Percentiles rank a stretch among this genome's conserved stretches.
Conservation (phyloP, 2,113 vertebrate species). For the Shinisaurus crocodilurus region DNA sequence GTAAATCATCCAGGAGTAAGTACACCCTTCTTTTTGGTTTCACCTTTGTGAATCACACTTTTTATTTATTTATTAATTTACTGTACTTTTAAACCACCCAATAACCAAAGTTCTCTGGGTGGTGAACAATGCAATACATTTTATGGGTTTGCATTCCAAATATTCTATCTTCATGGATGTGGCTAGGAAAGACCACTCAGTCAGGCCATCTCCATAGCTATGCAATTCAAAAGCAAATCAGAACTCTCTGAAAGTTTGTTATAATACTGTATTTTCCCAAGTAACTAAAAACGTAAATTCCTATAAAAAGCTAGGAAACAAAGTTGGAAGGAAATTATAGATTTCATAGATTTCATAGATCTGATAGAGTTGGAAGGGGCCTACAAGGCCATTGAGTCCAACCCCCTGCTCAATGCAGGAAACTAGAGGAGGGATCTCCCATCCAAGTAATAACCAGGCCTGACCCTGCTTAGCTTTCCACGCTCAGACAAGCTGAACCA, state of each 20-base stretch:
- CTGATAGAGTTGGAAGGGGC: too few relatives aligned
- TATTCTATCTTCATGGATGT: not conserved
- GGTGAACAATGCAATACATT: not conserved
- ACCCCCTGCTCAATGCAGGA: too few relatives aligned
- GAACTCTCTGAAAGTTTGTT: not conserved
- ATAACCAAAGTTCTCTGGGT: too few relatives aligned
- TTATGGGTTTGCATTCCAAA: not conserved
- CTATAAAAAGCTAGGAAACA: constrained; percentile 23
- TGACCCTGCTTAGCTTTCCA: too few relatives aligned
- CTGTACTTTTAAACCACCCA: too few relatives aligned
- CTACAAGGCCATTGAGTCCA: too few relatives aligned
- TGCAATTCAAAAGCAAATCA: not conserved
- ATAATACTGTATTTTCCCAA: not conserved
- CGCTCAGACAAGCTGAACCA: too few relatives aligned
- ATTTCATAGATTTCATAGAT: too few relatives aligned
- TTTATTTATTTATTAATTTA: too few relatives aligned
- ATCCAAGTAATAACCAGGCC: too few relatives aligned
- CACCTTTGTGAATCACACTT: not conserved
- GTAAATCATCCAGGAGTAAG: not conserved
- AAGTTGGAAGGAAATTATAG: not conserved
- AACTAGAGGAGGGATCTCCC: too few relatives aligned
- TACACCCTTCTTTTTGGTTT: not conserved
- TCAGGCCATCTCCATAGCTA: not conserved
- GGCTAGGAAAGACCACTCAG: not conserved
- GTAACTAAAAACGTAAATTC: not conserved